Percentiles rank a stretch among this genome's conserved stretches.
Conservation (phyloP, 2,113 vertebrate species). For the Dermatemys mawii region DNA sequence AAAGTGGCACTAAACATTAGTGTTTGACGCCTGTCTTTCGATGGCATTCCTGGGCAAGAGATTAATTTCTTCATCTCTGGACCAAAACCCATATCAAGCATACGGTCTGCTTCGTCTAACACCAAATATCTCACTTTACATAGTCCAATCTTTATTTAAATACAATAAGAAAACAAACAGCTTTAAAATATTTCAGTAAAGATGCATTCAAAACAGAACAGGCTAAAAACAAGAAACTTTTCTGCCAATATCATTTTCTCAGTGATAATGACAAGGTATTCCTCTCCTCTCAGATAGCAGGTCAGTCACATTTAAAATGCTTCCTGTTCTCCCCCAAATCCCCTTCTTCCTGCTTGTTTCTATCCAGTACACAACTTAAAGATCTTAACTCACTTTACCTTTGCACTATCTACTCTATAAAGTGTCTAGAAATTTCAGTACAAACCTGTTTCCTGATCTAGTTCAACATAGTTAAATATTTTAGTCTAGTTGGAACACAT, state of each 20-base stretch:
- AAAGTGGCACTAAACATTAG: constrained; percentile 97
- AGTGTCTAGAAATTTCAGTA: neutral
- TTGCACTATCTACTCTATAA: neutral
- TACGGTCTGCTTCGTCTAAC: constrained; percentile 95
- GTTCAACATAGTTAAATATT: neutral
- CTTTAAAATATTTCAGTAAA: neutral
- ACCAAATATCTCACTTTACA: constrained; percentile 88
- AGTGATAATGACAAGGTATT: neutral
- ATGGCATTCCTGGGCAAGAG: constrained; percentile 86
- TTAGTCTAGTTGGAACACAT: neutral
- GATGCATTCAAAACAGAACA: neutral
- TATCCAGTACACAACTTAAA: neutral
- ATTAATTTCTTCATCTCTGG: constrained; percentile 88
- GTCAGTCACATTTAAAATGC: neutral
- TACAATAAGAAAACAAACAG: neutral
- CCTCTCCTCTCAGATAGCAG: neutral
- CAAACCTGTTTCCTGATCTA: neutral
- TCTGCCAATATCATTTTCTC: neutral
- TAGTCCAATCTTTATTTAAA: constrained; percentile 83
- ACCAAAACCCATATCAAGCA: constrained; percentile 98
- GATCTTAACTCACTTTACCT: neutral
- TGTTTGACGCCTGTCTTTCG: constrained; percentile 89
- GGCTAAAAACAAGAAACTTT: neutral
- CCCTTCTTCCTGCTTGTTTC: neutral
- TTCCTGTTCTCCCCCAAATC: neutral